Evolutionary conservation across 2,113 vertebrate species (phyloP).

Genomic region (Mus musculus): DNA sequence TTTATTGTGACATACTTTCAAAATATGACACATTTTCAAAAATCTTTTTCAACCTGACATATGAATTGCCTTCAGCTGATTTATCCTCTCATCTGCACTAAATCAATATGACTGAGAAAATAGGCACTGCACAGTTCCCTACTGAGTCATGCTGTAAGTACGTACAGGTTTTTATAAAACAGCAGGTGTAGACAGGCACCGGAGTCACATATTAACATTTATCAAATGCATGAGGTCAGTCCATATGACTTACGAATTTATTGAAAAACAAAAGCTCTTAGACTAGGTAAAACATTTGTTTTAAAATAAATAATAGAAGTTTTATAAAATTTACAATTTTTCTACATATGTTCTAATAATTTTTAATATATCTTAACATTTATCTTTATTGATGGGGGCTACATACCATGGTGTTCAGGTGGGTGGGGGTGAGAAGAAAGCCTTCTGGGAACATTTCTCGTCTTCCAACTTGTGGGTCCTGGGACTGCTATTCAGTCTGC

Average conservation of each 20-base stretch:
- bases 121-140: not conserved
- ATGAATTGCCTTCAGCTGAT: not conserved
- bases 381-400: not conserved
- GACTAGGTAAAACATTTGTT: not conserved
- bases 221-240: not conserved
- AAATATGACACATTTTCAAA: not conserved
- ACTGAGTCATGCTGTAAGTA: not conserved
- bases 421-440: not conserved
- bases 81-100: not conserved
- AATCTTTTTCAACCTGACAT: not conserved
- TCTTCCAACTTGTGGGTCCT: not conserved
- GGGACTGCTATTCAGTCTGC: accelerated
- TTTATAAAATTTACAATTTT: not conserved
- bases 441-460: not conserved
- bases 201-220: not conserved
- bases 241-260: not conserved
- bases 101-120: not conserved
- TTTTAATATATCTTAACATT: not conserved
- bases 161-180: not conserved
- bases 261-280: not conserved
- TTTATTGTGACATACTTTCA: not conserved
- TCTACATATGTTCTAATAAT: not conserved
- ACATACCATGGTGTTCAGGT: not conserved
- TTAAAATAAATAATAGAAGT: not conserved
- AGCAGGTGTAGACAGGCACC: not conserved